Base-by-base conservation (phyloP, 2,113 vertebrate genomes). In the Gobius niger region DNA sequence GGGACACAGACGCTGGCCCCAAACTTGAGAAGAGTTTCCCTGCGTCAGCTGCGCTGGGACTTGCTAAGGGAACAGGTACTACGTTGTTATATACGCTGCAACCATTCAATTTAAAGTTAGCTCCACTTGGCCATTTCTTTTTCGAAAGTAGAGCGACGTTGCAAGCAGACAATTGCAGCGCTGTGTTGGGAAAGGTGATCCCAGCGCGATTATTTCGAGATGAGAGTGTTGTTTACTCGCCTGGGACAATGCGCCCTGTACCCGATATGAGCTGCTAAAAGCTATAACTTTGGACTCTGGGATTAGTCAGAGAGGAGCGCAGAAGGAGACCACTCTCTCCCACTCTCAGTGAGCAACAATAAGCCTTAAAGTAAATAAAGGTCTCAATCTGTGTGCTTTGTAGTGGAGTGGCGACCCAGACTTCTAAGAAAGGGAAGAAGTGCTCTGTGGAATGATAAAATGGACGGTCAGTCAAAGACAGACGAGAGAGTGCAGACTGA, bases 301-400 rank as follows among this genome's bases (percentile, higher is more conserved):
- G 53, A 34, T 56, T 56, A 24, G 53, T 4, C 53, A 6, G 14
- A 24, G 44, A 46, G 44, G 7, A 9, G 44, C 44, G 10, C 7
- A 46, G 44, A 11, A 46, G 24, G 44, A 46, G 11, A 10, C 53
- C 19, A 5, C 53, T 56, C 4, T 56, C 18, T 12, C 6, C 6
- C 53, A 7, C 53, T 56, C 53, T 34, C 53, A 56, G 53, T 56
- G 24, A 34, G 53, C 53, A 24, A 56, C 53, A 56, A 56, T 56
- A 56, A 24, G 53, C 53, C 19, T 34, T 34, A 56, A 34, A 56
- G 53, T 56, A 56, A 56, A 56, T 56, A 56, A 34, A 56, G 19
- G 53, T 56, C 53, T 56, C 53, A 56, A 56, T 56, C 53, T 34
- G 9, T 11, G 18, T 18, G 53, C 53, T 56, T 34, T 56, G 53